phyloP scores from a whole-genome alignment of 2,113 vertebrate species.

The Siniperca knerii region DNA sequence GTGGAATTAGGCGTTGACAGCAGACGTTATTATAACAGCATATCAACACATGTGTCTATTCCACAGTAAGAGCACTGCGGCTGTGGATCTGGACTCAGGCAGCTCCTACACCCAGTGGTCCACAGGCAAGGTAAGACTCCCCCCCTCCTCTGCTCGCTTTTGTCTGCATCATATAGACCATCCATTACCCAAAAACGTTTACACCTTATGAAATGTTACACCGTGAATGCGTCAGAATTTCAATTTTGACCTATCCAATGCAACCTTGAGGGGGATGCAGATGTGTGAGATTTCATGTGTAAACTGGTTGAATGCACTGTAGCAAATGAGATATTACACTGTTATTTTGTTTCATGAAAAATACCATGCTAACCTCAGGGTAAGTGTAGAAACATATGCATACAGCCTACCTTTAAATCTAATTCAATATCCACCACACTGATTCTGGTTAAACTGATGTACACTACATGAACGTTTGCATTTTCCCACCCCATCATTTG shows the following conservation, averaged over 20 bases:
- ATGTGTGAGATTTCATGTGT: constrained; percentile 38
- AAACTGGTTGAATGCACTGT: background rate
- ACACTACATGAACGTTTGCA: background rate
- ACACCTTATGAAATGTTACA: too few relatives aligned
- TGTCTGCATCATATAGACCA: background rate
- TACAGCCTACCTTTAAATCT: background rate
- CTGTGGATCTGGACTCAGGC: constrained; percentile 59
- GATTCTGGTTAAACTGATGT: background rate
- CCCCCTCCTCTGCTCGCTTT: background rate
- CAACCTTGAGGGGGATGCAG: constrained; percentile 62
- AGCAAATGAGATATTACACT: background rate
- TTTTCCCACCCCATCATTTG: background rate
- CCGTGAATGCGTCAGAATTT: constrained; percentile 30
- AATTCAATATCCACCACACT: background rate
- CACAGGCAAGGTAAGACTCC: constrained; percentile 54
- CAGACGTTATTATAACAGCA: constrained; percentile 16
- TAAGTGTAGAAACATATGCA: background rate
- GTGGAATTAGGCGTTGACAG: constrained; percentile 22
- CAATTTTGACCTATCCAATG: constrained; percentile 20
- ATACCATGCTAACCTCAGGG: background rate
- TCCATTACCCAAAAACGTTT: background rate
- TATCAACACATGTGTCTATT: constrained; percentile 64
- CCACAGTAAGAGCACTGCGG: constrained; percentile 71
- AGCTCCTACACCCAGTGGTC: constrained; percentile 48
- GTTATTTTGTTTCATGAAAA: background rate